Base-by-base conservation (phyloP, 1,140 invertebrate genomes). In the Copidosoma floridanum region DNA sequence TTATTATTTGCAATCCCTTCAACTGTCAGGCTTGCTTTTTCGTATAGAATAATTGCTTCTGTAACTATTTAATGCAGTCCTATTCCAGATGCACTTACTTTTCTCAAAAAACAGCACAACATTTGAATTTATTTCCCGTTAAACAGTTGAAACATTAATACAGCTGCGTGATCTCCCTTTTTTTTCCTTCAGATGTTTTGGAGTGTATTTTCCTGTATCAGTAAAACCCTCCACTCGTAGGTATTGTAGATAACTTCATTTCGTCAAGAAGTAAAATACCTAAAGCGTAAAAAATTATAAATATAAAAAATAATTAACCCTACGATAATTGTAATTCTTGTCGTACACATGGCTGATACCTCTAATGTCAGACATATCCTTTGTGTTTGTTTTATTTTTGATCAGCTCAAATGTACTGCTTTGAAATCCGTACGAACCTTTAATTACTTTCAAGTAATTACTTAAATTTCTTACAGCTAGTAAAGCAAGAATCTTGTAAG, bases 21-120 rank as follows among this genome's bases (percentile, higher is more conserved):
- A 2, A 67, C 37, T 35, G 37, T 44, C 21, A 61, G 53, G 1
- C 60, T 40, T 23, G 50, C 32, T 18, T 52, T 59, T 57, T 67
- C 63, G 11, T 48, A n/a, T 7, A 65, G 40, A 23, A 63, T 35
- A 11, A 63, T 59, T 6, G 40, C 50, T 26, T 65, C 57, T 24
- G 57, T 21, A 5, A 60, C 41, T 1, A 73, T 21, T 41, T 69
- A 51, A 38, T 66, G 41, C 12, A 71, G 52, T 18, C 70, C 40
- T 4, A 53, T 52, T 1, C 64, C 64, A 26, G 14, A 41, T 23
- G 63, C 68, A 64, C 38, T 35, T 21, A 63, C 67, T 52, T 57
- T 57, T 37, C 57, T 66, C n/a, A 72, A 41, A 61, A 72, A 71
- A n/a, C 52, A 62, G 7, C 54, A 63, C 10, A 71, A 38, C 6